Evolutionary conservation across 2,797 vertebrate genomes (phyloP).

Genomic region (Chlorospingus flavigularis): DNA sequence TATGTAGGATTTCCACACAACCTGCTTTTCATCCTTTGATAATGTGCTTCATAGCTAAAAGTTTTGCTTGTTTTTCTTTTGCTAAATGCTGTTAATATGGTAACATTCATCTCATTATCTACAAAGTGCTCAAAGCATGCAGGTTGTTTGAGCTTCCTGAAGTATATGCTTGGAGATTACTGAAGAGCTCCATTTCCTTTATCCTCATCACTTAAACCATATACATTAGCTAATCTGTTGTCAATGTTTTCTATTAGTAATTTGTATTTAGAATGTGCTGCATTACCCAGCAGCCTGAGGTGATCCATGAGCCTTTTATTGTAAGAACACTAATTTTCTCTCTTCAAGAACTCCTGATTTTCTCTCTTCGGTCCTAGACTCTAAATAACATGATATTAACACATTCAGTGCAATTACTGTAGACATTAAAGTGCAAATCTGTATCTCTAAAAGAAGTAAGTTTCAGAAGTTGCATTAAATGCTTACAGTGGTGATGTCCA

Average conservation of each 20-base stretch:
- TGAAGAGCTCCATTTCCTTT: neutral
- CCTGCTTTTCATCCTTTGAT: neutral
- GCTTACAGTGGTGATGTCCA: neutral
- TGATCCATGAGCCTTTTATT: neutral
- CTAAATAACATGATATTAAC: neutral
- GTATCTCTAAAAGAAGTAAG: neutral
- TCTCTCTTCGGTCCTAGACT: neutral
- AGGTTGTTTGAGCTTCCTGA: neutral
- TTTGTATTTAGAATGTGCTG: neutral
- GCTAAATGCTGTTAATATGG: neutral
- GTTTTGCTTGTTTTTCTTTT: neutral
- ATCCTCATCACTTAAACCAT: neutral
- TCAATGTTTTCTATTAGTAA: neutral
- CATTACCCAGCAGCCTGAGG: neutral
- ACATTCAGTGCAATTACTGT: neutral
- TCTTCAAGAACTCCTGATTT: neutral
- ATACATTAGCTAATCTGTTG: neutral
- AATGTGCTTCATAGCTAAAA: neutral
- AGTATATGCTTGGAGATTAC: neutral
- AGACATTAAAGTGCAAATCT: neutral
- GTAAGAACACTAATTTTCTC: neutral
- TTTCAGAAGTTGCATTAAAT: neutral
- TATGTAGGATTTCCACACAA: neutral
- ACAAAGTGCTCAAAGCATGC: neutral
- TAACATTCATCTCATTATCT: neutral